A percentile compares a stretch with the other conserved stretches of the same genome.
Evolutionary conservation across 2,888 invertebrate species (phyloP).

Genomic region (Cataglyphis albicans): DNA sequence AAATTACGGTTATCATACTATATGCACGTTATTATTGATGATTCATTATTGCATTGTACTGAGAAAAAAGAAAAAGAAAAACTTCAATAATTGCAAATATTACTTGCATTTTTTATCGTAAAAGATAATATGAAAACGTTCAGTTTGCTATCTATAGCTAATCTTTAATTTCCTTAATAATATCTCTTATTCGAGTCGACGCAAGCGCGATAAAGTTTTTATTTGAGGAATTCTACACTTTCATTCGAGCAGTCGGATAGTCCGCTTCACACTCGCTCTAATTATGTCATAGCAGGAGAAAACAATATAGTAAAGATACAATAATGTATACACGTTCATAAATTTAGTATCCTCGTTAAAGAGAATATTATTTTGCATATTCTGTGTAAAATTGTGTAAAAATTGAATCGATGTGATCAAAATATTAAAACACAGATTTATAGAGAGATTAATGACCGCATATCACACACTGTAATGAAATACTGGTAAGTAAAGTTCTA

Average conservation of each 20-base stretch:
- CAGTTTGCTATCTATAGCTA: neutral
- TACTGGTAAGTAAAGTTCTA: neutral
- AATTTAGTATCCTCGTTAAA: neutral
- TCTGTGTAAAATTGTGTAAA: neutral
- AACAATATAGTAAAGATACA: neutral
- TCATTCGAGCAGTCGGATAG: neutral
- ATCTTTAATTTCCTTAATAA: slow-evolving; percentile 4
- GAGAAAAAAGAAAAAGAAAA: neutral
- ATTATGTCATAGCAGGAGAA: neutral
- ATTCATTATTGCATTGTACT: neutral
- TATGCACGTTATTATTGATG: neutral
- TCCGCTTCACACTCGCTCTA: neutral
- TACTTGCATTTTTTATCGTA: neutral
- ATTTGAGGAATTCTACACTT: neutral
- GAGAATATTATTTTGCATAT: neutral
- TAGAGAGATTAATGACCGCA: neutral
- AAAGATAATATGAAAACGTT: neutral
- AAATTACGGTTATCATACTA: neutral
- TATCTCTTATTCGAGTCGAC: neutral
- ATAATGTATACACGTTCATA: neutral
- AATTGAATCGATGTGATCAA: neutral
- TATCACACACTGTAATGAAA: neutral
- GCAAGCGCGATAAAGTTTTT: neutral
- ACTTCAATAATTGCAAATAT: neutral
- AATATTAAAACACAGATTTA: neutral